Evolutionary conservation across 2,888 invertebrate genomes (phyloP), one percentile per base, ranked within the genome.

Genomic region (Callyntrura sp.): DNA sequence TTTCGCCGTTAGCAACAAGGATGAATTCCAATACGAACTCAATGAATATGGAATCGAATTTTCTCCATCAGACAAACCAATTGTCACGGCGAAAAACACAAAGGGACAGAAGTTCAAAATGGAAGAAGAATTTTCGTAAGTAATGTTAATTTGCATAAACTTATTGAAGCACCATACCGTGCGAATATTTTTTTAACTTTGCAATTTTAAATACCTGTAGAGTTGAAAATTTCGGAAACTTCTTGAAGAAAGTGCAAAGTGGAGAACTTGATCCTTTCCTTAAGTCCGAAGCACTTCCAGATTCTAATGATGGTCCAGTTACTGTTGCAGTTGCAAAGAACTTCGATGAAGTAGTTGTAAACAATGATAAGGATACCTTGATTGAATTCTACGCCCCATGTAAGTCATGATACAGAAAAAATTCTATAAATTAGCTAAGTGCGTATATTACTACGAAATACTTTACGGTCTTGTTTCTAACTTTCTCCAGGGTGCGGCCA

Each of bases 341-440:
- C 96, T 99, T 99, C 95, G 97, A 99, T 94, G 98, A 99, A 86
- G 95, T 99, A 87, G 98, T 99, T 0, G 96, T 96, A 1, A 97
- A 99, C 94, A 97, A 98, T 93, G 97, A 96, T 48, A 97, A 98
- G 94, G 99, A 99, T 94, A 98, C 98, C 1, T 96, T 99, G 65
- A 96, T 99, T 93, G 99, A 99, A 95, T 99, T 99, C 95, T 99
- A 99, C 95, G 99, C 99, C 51, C 99, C 99, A 0, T 99, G 99
- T 99, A 79, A 79, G 57, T 51, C 12, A 81, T 57, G 6, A 0
- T 17, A 51, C n/a, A 51, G 4, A 51, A 51, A n/a, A 51, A 51
- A 11, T 51, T 51, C 9, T 11, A 11, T 14, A 8, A 51, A 51
- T 11, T 6, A 8, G 51, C 9, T 17, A 11, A 57, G n/a, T n/a